These are phyloP conservation scores for Denticeps clupeoides DNA, from an alignment of 2,797 vertebrate genomes.

Conservation along the genomic window DNA sequence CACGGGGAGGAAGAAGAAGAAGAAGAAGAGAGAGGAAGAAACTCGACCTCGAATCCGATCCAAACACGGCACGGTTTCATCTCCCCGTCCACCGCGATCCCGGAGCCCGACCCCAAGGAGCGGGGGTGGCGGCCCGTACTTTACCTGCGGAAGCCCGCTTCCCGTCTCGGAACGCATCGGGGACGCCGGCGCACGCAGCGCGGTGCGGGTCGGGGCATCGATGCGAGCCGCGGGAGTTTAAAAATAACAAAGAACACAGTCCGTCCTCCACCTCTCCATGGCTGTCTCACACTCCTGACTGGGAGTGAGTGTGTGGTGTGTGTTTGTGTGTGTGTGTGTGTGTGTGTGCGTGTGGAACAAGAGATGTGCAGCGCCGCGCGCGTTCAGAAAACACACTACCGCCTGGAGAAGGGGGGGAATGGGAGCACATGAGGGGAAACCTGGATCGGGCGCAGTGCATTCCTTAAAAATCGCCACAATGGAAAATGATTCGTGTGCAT, in stretches of 20 bases:
- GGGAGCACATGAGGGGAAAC: constrained; percentile 15
- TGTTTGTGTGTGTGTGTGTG: too few relatives aligned
- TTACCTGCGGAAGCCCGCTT: constrained; percentile 53
- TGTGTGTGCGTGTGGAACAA: constrained; percentile 22
- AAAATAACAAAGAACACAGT: constrained; percentile 67
- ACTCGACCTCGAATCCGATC: constrained; percentile 22
- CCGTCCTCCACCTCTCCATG: constrained; percentile 62
- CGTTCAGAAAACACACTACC: constrained; percentile 53
- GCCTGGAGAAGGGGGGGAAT: constrained; percentile 23
- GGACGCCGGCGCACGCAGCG: constrained; percentile 37
- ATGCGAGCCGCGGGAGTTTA: constrained; percentile 54
- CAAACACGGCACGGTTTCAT: constrained; percentile 40
- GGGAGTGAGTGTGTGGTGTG: constrained; percentile 34
- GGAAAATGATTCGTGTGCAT: neutral
- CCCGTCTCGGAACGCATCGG: constrained; percentile 53
- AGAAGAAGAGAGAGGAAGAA: too few relatives aligned
- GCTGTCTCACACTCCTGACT: constrained; percentile 47
- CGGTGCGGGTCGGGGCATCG: constrained; percentile 48
- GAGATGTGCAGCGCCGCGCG: constrained; percentile 60
- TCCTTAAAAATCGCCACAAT: neutral
- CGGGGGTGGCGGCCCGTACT: constrained; percentile 57
- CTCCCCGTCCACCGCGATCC: constrained; percentile 55
- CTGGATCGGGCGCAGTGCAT: constrained; percentile 3
- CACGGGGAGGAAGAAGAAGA: too few relatives aligned
- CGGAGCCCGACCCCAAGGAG: constrained; percentile 32